phyloP scores from a whole-genome alignment of 2,888 invertebrate species.

The Cartodere bifasciata region DNA sequence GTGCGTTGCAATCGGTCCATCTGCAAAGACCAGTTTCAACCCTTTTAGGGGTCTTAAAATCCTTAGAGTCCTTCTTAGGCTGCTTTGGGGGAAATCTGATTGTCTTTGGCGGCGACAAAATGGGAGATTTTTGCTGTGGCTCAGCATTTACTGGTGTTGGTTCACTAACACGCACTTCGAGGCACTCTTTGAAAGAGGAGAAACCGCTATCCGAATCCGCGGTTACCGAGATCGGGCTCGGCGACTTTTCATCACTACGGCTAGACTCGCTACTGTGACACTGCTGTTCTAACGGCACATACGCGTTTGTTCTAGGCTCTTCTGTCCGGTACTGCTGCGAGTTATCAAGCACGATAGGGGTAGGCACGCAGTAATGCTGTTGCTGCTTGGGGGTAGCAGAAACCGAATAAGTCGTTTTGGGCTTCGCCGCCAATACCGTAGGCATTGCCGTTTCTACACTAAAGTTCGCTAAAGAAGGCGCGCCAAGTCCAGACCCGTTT shows the following conservation, averaged over 20 bases:
- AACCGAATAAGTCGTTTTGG: conserved; percentile 20
- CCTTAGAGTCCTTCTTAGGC: conserved; percentile 25
- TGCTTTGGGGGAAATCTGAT: conserved; percentile 62
- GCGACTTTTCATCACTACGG: conserved; percentile 18
- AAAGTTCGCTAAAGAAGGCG: conserved; percentile 20
- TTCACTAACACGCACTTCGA: conserved; percentile 27
- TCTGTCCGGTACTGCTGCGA: neutral
- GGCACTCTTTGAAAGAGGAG: conserved; percentile 23
- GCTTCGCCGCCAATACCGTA: conserved; percentile 30
- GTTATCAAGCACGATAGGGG: neutral
- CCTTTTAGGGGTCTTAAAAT: conserved; percentile 24
- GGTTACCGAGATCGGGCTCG: conserved; percentile 28
- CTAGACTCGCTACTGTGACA: conserved; percentile 7
- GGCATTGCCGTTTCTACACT: conserved; percentile 32
- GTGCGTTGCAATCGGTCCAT: conserved; percentile 71
- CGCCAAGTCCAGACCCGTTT: conserved; percentile 20
- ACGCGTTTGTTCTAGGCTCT: neutral
- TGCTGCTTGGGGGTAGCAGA: conserved; percentile 14
- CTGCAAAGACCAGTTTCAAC: conserved; percentile 45
- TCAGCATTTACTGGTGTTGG: conserved; percentile 21
- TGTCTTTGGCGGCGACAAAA: conserved; percentile 68
- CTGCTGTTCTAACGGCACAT: conserved; percentile 2
- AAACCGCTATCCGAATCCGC: conserved; percentile 32
- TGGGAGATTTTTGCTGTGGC: conserved; percentile 58
- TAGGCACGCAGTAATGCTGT: neutral